Evolutionary conservation across 1,140 invertebrate species (phyloP).

Genomic region (Metopolophium dirhodum): DNA sequence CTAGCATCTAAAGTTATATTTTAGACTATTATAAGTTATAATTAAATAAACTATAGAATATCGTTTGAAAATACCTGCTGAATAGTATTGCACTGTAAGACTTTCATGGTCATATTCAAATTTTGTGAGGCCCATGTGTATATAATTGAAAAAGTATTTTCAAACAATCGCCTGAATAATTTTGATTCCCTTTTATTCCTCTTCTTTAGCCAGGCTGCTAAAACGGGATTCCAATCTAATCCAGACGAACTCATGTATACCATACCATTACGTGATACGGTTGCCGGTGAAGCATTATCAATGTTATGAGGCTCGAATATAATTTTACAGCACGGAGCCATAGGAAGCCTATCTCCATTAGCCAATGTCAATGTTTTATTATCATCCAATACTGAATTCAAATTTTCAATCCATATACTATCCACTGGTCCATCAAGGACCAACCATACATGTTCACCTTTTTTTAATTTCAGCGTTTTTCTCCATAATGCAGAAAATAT

Average conservation of each 20-base stretch:
- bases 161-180: slow-evolving; percentile 80
- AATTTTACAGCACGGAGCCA: slow-evolving; percentile 92
- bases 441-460: slow-evolving; percentile 86
- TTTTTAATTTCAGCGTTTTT: slow-evolving; percentile 88
- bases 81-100: slow-evolving; percentile 90
- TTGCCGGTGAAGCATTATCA: slow-evolving; percentile 95
- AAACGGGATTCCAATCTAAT: slow-evolving; percentile 85
- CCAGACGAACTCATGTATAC: slow-evolving; percentile 97
- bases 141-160: slow-evolving; percentile 77
- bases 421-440: slow-evolving; percentile 95
- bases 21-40: neutral
- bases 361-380: slow-evolving; percentile 93
- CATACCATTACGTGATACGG: slow-evolving; percentile 95
- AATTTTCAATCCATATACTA: slow-evolving; percentile 96
- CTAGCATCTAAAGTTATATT: slow-evolving; percentile 71
- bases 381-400: slow-evolving; percentile 95
- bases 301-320: slow-evolving; percentile 97
- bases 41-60: slow-evolving; percentile 64
- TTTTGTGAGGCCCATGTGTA: slow-evolving; percentile 87
- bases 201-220: slow-evolving; percentile 83
- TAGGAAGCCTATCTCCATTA: slow-evolving; percentile 90
- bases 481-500: slow-evolving; percentile 97
- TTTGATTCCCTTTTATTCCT: slow-evolving; percentile 75
- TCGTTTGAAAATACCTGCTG: slow-evolving; percentile 66
- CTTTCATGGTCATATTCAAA: slow-evolving; percentile 80